These are phyloP conservation scores for Acrocephalus arundinaceus DNA, from an alignment of 2,113 vertebrate species.

Conservation along the genomic window DNA sequence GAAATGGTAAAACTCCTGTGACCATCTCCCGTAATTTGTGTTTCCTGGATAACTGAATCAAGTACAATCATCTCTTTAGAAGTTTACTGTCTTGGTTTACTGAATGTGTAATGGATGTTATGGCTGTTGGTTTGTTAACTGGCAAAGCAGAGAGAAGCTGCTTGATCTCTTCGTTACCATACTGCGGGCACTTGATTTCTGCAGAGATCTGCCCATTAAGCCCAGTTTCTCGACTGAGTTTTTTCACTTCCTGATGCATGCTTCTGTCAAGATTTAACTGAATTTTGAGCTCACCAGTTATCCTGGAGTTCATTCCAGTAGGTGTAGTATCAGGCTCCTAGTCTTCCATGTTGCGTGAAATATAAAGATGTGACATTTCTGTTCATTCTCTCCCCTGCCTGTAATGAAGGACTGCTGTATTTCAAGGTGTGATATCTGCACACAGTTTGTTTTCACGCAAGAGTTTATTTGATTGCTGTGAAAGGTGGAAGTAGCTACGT, in stretches of 20 bases:
- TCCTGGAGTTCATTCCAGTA: neutral
- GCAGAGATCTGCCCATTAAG: neutral
- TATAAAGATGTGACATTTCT: neutral
- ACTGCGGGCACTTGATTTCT: neutral
- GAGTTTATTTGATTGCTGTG: neutral
- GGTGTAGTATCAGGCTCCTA: neutral
- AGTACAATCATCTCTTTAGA: neutral
- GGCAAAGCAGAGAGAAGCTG: neutral
- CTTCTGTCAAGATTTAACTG: neutral
- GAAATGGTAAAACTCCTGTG: neutral
- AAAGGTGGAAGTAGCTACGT: neutral
- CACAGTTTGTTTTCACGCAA: neutral
- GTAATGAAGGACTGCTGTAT: neutral
- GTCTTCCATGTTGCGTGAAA: neutral
- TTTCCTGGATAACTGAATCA: neutral
- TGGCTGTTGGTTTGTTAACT: neutral
- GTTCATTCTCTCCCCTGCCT: neutral
- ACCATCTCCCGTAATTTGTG: neutral
- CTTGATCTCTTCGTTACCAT: neutral
- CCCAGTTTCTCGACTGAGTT: neutral
- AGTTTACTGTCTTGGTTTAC: neutral
- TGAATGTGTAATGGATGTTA: neutral
- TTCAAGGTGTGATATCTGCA: neutral
- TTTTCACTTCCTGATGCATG: neutral
- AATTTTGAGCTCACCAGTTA: neutral